Conservation (phyloP, 2,113 vertebrate genomes). For the Neodontobutis hainanensis region DNA sequence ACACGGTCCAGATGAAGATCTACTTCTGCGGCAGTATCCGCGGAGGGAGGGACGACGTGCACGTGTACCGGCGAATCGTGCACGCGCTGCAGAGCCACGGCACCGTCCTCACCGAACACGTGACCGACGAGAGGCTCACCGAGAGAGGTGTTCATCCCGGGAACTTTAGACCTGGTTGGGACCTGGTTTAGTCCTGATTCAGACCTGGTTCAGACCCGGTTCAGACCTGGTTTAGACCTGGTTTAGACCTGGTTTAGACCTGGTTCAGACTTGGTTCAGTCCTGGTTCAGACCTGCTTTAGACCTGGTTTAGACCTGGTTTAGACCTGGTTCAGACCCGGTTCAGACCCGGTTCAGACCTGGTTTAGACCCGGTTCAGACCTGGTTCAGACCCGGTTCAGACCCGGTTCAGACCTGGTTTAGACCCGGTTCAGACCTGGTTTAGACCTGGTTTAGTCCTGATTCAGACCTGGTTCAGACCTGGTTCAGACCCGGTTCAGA, state of each 20-base stretch:
- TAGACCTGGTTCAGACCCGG: background rate
- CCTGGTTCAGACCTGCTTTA: background rate
- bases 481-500: no score
- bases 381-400: background rate
- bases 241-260: background rate
- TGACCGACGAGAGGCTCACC: constrained; percentile 34
- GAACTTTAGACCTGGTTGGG: background rate
- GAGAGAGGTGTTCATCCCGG: constrained; percentile 41
- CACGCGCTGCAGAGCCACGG: constrained; percentile 48
- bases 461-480: no score
- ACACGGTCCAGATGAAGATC: constrained; percentile 40
- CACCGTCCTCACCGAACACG: constrained; percentile 65
- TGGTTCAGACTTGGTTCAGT: background rate
- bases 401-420: background rate
- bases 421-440: background rate
- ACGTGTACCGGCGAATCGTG: constrained; percentile 54
- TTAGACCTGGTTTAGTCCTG: background rate
- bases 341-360: background rate
- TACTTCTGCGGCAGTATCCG: constrained; percentile 71
- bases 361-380: background rate
- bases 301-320: background rate
- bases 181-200: background rate
- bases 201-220: background rate
- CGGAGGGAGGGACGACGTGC: constrained; percentile 60
- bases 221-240: background rate